Evolutionary conservation across 2,888 invertebrate genomes (phyloP).

Genomic region (Drosophila recens): DNA sequence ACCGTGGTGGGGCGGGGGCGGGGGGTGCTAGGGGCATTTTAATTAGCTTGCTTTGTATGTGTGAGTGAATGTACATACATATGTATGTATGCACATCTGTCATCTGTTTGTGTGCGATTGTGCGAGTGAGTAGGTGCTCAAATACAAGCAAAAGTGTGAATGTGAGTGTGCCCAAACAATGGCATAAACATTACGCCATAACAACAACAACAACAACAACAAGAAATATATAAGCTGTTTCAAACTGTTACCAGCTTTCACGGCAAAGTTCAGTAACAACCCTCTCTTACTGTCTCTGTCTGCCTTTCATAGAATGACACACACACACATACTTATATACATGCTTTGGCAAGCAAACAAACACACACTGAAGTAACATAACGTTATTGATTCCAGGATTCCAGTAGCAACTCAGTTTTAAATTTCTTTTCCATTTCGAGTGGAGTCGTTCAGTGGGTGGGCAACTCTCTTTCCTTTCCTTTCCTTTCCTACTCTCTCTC

Average conservation of each 20-base stretch:
- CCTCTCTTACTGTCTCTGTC: conserved; percentile 36
- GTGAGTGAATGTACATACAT: neutral
- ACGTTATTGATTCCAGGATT: conserved; percentile 60
- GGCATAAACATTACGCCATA: conserved; percentile 56
- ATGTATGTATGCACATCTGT: conserved; percentile 1
- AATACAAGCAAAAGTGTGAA: neutral
- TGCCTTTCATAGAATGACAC: conserved; percentile 7
- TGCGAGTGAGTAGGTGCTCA: conserved; percentile 6
- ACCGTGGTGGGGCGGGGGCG: neutral
- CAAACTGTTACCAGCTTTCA: conserved; percentile 37
- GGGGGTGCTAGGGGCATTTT: conserved; percentile 45
- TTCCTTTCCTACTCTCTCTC: conserved; percentile 1
- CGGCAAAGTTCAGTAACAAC: conserved; percentile 48
- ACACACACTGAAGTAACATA: conserved; percentile 13
- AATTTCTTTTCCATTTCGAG: conserved; percentile 51
- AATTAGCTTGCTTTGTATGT: conserved; percentile 58
- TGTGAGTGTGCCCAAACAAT: conserved; percentile 53
- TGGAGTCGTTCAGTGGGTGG: conserved; percentile 52
- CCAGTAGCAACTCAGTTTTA: conserved; percentile 38
- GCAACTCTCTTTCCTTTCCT: conserved; percentile 10
- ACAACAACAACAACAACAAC: conserved; percentile 29
- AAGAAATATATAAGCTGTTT: conserved; percentile 16
- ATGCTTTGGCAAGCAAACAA: conserved; percentile 6
- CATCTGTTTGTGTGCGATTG: neutral
- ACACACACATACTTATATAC: neutral